Percentiles rank a stretch among this genome's conserved stretches.
Conservation (phyloP, 2,888 invertebrate genomes). For the Andrena hattorfiana region DNA sequence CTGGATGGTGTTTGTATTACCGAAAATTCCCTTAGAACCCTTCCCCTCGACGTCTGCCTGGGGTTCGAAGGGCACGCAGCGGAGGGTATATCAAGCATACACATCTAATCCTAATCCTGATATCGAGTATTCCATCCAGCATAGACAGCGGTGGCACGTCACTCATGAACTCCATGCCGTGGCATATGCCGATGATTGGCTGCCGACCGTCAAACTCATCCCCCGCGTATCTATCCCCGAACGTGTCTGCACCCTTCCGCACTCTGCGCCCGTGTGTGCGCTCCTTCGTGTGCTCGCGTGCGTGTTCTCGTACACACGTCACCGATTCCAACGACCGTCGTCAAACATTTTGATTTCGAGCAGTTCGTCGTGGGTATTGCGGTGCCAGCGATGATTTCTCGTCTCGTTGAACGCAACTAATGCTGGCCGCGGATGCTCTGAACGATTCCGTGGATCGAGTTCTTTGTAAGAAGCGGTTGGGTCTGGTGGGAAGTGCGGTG, state of each 20-base stretch:
- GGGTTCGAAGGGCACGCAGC: slow-evolving; percentile 18
- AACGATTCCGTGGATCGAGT: background rate
- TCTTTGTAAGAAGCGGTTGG: background rate
- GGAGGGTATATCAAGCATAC: slow-evolving; percentile 64
- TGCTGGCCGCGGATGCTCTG: background rate
- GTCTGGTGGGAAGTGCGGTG: background rate
- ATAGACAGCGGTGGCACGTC: slow-evolving; percentile 79
- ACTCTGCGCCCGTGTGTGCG: slow-evolving; percentile 42
- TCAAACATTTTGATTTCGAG: slow-evolving; percentile 77
- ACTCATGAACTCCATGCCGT: slow-evolving; percentile 75
- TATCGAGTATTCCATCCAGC: slow-evolving; percentile 76
- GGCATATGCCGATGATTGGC: slow-evolving; percentile 77
- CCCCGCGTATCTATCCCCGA: slow-evolving; percentile 64
- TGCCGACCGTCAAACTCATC: slow-evolving; percentile 76
- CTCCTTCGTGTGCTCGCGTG: slow-evolving; percentile 28
- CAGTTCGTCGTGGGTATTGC: slow-evolving; percentile 48
- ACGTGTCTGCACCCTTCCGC: slow-evolving; percentile 62
- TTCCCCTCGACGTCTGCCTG: slow-evolving; percentile 1
- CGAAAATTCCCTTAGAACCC: background rate
- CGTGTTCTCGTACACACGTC: slow-evolving; percentile 56
- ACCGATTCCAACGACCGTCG: slow-evolving; percentile 64
- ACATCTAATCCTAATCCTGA: slow-evolving; percentile 71
- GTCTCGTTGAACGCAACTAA: slow-evolving; percentile 47
- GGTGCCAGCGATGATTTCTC: slow-evolving; percentile 63
- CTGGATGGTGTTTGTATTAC: too few relatives aligned